Conservation (phyloP, 2,113 vertebrate genomes). For the Pipra filicauda region DNA sequence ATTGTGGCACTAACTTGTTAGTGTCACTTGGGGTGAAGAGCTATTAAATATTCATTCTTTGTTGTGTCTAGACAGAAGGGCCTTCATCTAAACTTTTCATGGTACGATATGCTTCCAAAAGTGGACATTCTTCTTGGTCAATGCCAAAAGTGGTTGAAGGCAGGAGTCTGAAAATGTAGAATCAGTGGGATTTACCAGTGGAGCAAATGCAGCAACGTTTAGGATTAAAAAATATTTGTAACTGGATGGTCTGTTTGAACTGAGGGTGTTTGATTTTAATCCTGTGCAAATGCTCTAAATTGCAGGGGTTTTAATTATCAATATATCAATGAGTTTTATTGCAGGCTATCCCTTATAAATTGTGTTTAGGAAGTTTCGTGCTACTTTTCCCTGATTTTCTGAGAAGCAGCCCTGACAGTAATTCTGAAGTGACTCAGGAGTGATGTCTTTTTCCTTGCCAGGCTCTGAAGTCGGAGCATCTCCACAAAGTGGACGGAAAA, state of each 20-base stretch:
- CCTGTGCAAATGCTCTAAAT: not conserved
- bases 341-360: not conserved
- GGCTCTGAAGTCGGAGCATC: constrained; percentile 89
- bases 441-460: constrained; percentile 33
- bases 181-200: not conserved
- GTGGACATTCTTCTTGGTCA: not conserved
- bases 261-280: not conserved
- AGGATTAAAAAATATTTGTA: not conserved
- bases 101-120: not conserved
- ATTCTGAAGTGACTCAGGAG: not conserved
- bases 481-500: constrained; percentile 87
- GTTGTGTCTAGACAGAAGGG: constrained; percentile 27
- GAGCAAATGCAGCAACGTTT: not conserved
- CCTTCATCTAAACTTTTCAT: not conserved
- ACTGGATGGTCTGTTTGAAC: not conserved
- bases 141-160: not conserved
- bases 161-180: not conserved
- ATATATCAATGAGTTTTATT: not conserved
- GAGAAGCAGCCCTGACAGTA: not conserved
- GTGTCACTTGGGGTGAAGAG: constrained; percentile 26
- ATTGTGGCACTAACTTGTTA: constrained; percentile 6
- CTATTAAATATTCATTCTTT: constrained; percentile 23
- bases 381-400: not conserved
- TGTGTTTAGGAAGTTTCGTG: not conserved
- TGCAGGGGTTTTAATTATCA: not conserved